A percentile compares a stretch with the other conserved stretches of the same genome.
Conservation (phyloP, 2,113 vertebrate species). For the Ceyx margarethae region DNA sequence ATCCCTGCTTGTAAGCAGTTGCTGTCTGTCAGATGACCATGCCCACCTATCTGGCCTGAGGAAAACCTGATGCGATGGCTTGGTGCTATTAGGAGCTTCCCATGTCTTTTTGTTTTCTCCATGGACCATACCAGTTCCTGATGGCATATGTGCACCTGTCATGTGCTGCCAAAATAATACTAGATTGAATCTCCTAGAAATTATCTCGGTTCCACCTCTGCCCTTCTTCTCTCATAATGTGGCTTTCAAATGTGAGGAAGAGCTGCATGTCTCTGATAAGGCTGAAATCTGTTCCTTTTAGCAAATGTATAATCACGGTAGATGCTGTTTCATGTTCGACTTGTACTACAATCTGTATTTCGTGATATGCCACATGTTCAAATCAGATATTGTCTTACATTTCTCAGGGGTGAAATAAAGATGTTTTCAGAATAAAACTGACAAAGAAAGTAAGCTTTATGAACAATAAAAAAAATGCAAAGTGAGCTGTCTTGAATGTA, state of each 20-base stretch:
- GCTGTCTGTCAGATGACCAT: background rate
- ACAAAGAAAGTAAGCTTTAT: conserved; percentile 13
- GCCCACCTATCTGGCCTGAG: background rate
- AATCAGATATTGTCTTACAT: conserved; percentile 18
- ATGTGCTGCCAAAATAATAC: background rate
- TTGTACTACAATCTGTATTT: background rate
- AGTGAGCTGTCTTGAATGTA: background rate
- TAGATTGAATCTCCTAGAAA: background rate
- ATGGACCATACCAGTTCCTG: background rate
- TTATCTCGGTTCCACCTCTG: background rate
- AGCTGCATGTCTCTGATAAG: background rate
- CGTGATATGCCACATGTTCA: background rate
- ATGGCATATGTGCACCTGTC: background rate
- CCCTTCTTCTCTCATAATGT: background rate
- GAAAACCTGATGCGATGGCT: background rate
- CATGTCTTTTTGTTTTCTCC: background rate
- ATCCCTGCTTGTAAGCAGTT: background rate
- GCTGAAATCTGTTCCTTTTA: background rate
- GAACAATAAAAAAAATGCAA: background rate
- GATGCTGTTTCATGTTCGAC: background rate
- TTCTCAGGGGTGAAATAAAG: conserved; percentile 1
- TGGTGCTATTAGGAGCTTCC: background rate
- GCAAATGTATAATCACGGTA: background rate
- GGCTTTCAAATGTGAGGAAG: background rate
- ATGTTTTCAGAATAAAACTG: conserved; percentile 2